These are phyloP conservation scores for Rachycentron canadum DNA, from an alignment of 2,797 vertebrate species.

Conservation along the genomic window DNA sequence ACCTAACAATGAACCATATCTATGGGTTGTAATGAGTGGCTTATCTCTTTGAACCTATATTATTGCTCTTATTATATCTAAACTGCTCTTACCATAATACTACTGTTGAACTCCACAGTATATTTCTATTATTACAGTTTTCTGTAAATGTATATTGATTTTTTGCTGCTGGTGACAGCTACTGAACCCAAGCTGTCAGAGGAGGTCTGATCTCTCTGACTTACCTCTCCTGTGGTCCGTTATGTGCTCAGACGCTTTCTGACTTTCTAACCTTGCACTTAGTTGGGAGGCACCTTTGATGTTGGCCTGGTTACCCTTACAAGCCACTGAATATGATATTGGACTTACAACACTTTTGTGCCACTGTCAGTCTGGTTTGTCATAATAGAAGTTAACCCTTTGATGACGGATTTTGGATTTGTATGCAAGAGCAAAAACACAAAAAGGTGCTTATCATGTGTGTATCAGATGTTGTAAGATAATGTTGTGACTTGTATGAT, in stretches of 20 bases:
- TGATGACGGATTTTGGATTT: slow-evolving; percentile 51
- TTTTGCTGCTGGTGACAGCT: not conserved
- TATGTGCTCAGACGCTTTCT: not conserved
- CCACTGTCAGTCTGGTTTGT: not conserved
- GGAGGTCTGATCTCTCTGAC: not conserved
- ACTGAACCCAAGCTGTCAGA: slow-evolving; percentile 1
- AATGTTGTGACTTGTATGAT: not conserved
- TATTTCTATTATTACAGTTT: not conserved
- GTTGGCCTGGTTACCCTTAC: not conserved
- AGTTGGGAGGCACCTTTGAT: slow-evolving; percentile 23
- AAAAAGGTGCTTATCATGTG: not conserved
- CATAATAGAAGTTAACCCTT: slow-evolving; percentile 47
- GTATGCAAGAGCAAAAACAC: not conserved
- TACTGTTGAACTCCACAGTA: not conserved
- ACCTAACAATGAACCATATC: not conserved
- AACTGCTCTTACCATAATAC: not conserved
- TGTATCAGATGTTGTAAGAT: not conserved
- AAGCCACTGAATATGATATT: not conserved
- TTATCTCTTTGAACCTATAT: not conserved
- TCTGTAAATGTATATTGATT: not conserved
- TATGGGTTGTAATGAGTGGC: not conserved
- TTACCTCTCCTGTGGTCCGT: not conserved
- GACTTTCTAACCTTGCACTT: slow-evolving; percentile 10
- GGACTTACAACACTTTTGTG: not conserved
- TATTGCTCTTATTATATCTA: not conserved